These are phyloP conservation scores for Seladonia tumulorum DNA, from an alignment of 2,888 invertebrate genomes.

Conservation along the genomic window DNA sequence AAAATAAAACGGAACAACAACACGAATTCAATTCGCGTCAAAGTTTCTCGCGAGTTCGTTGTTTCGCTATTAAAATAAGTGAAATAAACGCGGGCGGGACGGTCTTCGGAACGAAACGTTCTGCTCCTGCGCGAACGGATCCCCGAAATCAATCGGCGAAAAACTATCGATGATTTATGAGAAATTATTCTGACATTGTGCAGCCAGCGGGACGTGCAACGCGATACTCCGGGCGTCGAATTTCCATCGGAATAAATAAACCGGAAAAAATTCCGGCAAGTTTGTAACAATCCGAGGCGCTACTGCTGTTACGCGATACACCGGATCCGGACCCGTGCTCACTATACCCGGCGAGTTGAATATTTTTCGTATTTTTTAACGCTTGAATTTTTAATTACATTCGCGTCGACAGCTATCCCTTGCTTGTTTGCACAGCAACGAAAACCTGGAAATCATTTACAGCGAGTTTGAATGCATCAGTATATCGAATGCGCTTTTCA, in stretches of 20 bases:
- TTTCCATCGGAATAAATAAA: slow-evolving; percentile 61
- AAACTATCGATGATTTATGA: slow-evolving; percentile 67
- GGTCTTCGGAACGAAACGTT: neutral
- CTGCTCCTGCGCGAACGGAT: slow-evolving; percentile 30
- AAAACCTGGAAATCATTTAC: neutral
- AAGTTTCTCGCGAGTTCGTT: neutral
- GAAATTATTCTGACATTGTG: slow-evolving; percentile 66
- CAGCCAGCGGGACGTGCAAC: slow-evolving; percentile 32
- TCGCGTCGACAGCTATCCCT: neutral
- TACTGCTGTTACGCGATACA: neutral
- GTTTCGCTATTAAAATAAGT: neutral
- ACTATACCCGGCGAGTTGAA: neutral
- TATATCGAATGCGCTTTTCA: neutral
- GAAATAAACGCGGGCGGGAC: neutral
- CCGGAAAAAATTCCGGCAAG: slow-evolving; percentile 29
- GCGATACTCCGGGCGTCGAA: slow-evolving; percentile 31
- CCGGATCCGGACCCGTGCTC: too few relatives aligned
- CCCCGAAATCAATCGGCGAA: slow-evolving; percentile 65
- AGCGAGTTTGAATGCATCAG: neutral
- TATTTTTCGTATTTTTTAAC: neutral
- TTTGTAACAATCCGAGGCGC: slow-evolving; percentile 20
- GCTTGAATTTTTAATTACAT: slow-evolving; percentile 19
- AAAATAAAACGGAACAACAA: neutral
- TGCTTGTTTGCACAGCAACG: neutral
- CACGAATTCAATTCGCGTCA: neutral